phyloP scores from a whole-genome alignment of 2,113 vertebrate species.

The Rafetus swinhoei region DNA sequence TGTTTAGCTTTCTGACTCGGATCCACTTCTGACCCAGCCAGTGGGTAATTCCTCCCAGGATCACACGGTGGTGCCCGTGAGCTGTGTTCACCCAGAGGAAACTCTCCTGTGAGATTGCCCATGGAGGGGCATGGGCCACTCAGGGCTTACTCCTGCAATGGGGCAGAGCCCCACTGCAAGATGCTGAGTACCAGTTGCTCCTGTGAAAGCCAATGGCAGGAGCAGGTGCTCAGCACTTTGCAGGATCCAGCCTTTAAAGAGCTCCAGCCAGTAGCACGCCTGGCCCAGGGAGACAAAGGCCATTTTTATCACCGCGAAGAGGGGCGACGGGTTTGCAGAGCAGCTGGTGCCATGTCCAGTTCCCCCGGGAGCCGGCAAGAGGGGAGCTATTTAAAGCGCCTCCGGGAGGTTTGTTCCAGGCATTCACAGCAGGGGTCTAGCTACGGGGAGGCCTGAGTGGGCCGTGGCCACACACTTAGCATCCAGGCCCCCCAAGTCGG shows the following conservation, averaged over 20 bases:
- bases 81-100: not conserved
- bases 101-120: not conserved
- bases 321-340: not conserved
- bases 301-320: not conserved
- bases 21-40: not conserved
- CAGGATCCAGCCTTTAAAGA: not conserved
- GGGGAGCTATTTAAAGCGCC: not conserved
- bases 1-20: not conserved
- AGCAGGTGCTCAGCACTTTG: not conserved
- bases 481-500: no score
- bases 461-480: no score
- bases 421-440: not conserved
- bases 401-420: not conserved
- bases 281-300: not conserved
- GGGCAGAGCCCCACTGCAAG: not conserved
- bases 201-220: not conserved
- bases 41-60: accelerated
- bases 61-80: not conserved
- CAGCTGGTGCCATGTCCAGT: not conserved
- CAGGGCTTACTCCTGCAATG: not conserved
- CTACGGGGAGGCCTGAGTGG: no score
- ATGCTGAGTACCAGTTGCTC: not conserved
- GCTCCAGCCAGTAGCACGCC: not conserved
- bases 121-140: not conserved
- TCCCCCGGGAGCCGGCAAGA: not conserved